A percentile compares a stretch with the other conserved stretches of the same genome.
phyloP scores from a whole-genome alignment of 2,113 vertebrate genomes.

The Podarcis muralis region DNA sequence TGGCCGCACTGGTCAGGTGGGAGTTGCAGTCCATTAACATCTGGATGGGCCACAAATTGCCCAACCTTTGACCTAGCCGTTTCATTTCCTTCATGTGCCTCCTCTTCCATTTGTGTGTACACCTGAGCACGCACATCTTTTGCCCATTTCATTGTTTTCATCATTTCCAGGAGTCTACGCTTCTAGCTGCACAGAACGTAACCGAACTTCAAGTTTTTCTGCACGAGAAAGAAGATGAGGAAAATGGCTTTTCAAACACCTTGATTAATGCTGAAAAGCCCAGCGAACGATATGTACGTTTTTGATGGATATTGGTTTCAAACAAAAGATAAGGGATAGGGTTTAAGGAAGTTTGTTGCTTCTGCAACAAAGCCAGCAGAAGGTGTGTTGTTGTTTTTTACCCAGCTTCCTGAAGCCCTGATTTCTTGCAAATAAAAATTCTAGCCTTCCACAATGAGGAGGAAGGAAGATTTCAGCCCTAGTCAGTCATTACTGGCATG shows the following conservation, averaged over 20 bases:
- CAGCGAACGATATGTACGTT: constrained; percentile 88
- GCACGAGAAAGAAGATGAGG: constrained; percentile 73
- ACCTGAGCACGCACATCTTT: neutral
- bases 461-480: neutral
- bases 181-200: constrained; percentile 78
- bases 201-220: constrained; percentile 81
- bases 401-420: neutral
- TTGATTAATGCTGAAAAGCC: constrained; percentile 69
- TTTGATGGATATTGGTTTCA: neutral
- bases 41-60: no score
- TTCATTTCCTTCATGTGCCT: neutral
- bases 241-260: constrained; percentile 53
- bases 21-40: no score
- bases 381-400: neutral
- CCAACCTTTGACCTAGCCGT: neutral
- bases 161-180: constrained; percentile 79
- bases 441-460: neutral
- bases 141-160: neutral
- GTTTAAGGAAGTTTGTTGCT: no score
- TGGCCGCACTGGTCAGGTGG: no score
- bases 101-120: neutral
- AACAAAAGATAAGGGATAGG: neutral
- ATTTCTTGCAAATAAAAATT: neutral
- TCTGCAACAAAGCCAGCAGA: neutral
- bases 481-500: no score